These are phyloP conservation scores for Meloidogyne chitwoodi DNA, from an alignment of 1,140 invertebrate genomes.

Conservation along the genomic window DNA sequence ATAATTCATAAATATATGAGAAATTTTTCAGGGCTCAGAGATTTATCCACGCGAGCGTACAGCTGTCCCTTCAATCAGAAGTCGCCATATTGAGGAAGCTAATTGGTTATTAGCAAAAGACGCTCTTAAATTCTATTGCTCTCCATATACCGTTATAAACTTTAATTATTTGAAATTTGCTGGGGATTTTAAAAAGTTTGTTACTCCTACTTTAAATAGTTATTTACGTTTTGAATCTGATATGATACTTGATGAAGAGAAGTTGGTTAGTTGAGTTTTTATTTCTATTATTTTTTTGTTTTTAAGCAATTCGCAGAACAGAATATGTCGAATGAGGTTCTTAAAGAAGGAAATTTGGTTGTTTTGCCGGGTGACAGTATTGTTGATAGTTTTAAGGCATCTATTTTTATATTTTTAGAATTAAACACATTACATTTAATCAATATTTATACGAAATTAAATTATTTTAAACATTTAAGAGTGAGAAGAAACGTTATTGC, in stretches of 20 bases:
- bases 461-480: conserved; percentile 12
- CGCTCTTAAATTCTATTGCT: conserved; percentile 35
- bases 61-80: conserved; percentile 29
- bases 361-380: conserved; percentile 42
- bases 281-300: background rate
- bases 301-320: background rate
- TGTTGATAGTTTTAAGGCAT: conserved; percentile 44
- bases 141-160: conserved; percentile 37
- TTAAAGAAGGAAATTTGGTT: conserved; percentile 43
- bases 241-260: conserved; percentile 32
- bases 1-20: background rate
- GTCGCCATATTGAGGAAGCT: conserved; percentile 26
- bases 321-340: conserved; percentile 11
- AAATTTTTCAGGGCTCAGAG: conserved; percentile 13
- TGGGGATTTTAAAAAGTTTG: conserved; percentile 49
- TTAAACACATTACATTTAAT: no score
- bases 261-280: conserved; percentile 8
- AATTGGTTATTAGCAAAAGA: conserved; percentile 35
- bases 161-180: conserved; percentile 41
- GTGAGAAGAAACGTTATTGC: conserved; percentile 42
- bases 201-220: conserved; percentile 15
- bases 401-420: no score
- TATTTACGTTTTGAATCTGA: conserved; percentile 36
- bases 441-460: background rate
- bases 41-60: conserved; percentile 30